Base-by-base conservation (phyloP, 2,797 vertebrate genomes). In the Thunnus albacares region DNA sequence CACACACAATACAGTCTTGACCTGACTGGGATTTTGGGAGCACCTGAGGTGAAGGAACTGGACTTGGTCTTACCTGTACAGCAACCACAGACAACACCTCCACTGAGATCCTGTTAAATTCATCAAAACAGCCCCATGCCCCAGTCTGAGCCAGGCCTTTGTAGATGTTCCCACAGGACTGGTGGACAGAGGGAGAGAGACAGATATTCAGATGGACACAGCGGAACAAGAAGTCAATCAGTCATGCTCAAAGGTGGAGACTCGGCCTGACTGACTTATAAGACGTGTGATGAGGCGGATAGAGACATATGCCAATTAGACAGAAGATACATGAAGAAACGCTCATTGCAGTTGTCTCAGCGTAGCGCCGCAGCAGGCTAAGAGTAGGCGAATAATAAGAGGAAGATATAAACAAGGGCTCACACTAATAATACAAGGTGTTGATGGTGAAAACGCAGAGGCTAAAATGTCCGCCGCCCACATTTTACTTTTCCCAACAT, bases 101-200 rank as follows among this genome's bases (percentile, higher is more conserved):
- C 86, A 99, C 97, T 0, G 98, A 98, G 84, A 99, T 99, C 84
- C 98, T 94, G 94, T 99, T 99, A 78, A 99, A 99, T 78, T 99
- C 98, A 68, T 99, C 98, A 72, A 99, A 99, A 92, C 98, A 99
- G 90, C 98, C 98, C 98, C 98, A 99, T 51, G 98, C 97, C 26
- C 98, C 98, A 0, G 97, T 98, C 94, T 99, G 98, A 70, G 98
- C 97, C 79, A 99, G 96, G 71, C 98, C 98, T 95, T 99, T 99
- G 94, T 98, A 99, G 94, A 99, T 99, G 94, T 96, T 98, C 74
- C 98, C 98, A 77, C 98, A 99, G 24, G 98, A 99, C 98, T 99
- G 92, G 5, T 87, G 92, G 38, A 87, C 79, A 91, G 18, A 87
- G 13, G 85, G 59, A 79, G 61, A 71, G 14, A 63, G 4, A 64